phyloP scores from a whole-genome alignment of 1,140 invertebrate genomes.

The Zaprionus nigranus region DNA sequence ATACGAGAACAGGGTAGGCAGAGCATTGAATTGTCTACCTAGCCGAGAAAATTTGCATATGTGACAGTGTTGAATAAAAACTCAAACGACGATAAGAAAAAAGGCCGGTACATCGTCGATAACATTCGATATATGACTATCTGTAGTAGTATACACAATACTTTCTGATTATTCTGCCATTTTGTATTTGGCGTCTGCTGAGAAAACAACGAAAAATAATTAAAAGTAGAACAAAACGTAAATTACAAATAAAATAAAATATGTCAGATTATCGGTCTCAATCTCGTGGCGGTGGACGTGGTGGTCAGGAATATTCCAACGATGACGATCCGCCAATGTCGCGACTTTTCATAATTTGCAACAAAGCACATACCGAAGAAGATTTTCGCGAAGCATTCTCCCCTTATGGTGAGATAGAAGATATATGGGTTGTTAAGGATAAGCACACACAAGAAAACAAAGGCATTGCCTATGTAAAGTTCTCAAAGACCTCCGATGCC shows the following conservation, averaged over 20 bases:
- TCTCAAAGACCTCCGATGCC: slow-evolving; percentile 93
- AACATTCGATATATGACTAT: slow-evolving; percentile 24
- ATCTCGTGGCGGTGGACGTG: slow-evolving; percentile 72
- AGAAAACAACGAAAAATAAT: slow-evolving; percentile 27
- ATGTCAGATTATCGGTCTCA: slow-evolving; percentile 83
- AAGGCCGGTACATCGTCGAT: slow-evolving; percentile 25
- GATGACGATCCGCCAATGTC: slow-evolving; percentile 92
- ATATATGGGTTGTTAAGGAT: slow-evolving; percentile 95
- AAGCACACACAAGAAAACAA: slow-evolving; percentile 93
- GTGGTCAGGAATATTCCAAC: slow-evolving; percentile 72
- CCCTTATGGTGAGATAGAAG: slow-evolving; percentile 93
- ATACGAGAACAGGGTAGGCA: background rate
- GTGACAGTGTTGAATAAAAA: slow-evolving; percentile 23
- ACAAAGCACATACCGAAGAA: slow-evolving; percentile 92
- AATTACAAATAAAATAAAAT: slow-evolving; percentile 31
- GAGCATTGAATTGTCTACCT: slow-evolving; percentile 33
- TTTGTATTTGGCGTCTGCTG: slow-evolving; percentile 45
- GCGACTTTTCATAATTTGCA: slow-evolving; percentile 94
- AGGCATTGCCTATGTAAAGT: slow-evolving; percentile 94
- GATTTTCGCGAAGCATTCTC: slow-evolving; percentile 92
- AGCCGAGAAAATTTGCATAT: background rate
- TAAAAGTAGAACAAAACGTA: background rate
- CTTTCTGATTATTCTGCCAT: slow-evolving; percentile 47
- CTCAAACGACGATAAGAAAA: slow-evolving; percentile 23
- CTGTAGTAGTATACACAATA: slow-evolving; percentile 85